Evolutionary conservation across 2,888 invertebrate genomes (phyloP), one percentile per base, ranked within the genome.

Genomic region (Labia minor): DNA sequence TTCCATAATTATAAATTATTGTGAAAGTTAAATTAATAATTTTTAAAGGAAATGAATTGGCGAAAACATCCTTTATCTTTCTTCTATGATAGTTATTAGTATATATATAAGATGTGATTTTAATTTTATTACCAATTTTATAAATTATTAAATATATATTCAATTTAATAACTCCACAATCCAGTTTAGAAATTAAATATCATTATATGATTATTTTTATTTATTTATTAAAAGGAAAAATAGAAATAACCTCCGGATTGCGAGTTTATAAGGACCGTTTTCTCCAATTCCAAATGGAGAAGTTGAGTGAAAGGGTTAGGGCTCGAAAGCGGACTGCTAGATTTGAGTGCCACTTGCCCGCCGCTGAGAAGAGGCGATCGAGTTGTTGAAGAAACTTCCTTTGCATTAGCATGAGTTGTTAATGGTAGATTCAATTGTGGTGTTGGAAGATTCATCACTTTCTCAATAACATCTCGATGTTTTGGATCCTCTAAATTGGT

Each of bases 201-300:
- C n/a, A n/a, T n/a, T n/a, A n/a, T n/a, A n/a, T n/a, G n/a, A n/a
- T n/a, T n/a, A n/a, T n/a, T n/a, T n/a, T n/a, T n/a, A n/a, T n/a
- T n/a, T n/a, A n/a, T n/a, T n/a, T n/a, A n/a, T n/a, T n/a, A n/a
- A n/a, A n/a, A n/a, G n/a, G 16, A 63, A 21, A 63, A 63, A 20
- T 63, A 8, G 21, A 16, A 49, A 49, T 49, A 49, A 49, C 49
- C 49, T 49, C 68, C 68, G 63, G 65, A 62, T 11, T 65, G 65
- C 26, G 70, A 62, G 26, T 70, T 67, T 66, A 70, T 70, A 26
- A 69, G 70, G 26, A 71, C 70, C 62, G 69, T 70, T 64, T 67
- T 70, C 64, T 71, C 71, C 18, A 71, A 65, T 63, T 71, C 71
- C 19, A 68, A 61, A 16, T 69, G 68, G 33, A 71, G 63, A 10